A percentile compares a stretch with the other conserved stretches of the same genome.
Conservation (phyloP, 1,140 invertebrate species). For the Drosophila elegans region DNA sequence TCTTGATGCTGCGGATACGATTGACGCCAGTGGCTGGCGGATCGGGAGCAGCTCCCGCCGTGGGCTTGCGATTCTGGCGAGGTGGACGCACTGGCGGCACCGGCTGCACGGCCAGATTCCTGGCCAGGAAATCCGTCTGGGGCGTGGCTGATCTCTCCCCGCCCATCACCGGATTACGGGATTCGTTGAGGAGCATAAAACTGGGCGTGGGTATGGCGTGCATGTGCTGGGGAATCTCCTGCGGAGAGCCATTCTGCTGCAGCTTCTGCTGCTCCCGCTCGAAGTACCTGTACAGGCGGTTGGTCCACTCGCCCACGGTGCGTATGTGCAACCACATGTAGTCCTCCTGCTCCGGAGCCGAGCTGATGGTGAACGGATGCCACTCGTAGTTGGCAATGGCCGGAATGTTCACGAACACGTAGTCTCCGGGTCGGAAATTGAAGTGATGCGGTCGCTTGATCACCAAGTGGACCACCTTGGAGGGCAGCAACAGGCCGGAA, state of each 20-base stretch:
- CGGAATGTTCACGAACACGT: conserved; percentile 97
- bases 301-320: conserved; percentile 97
- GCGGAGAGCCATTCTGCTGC: conserved; percentile 87
- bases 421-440: conserved; percentile 96
- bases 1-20: conserved; percentile 85
- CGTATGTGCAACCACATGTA: conserved; percentile 97
- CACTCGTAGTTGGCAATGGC: conserved; percentile 96
- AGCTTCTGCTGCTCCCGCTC: conserved; percentile 91
- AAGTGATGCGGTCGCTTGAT: conserved; percentile 94
- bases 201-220: conserved; percentile 75
- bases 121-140: conserved; percentile 81
- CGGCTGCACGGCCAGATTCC: conserved; percentile 58
- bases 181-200: conserved; percentile 62
- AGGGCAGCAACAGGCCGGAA: conserved; percentile 93
- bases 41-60: conserved; percentile 6
- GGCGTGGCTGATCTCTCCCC: conserved; percentile 53
- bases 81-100: conserved; percentile 70
- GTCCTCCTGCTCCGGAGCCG: conserved; percentile 96
- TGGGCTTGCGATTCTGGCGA: conserved; percentile 74
- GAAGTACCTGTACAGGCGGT: conserved; percentile 94
- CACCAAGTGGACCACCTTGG: conserved; percentile 94
- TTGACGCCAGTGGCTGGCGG: conserved; percentile 53
- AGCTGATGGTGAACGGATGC: conserved; percentile 99
- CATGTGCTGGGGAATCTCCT: conserved; percentile 85
- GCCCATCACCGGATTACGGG: conserved; percentile 56